Base-by-base conservation (phyloP, 2,797 vertebrate species). In the Sebastiscus albofasciatus region DNA sequence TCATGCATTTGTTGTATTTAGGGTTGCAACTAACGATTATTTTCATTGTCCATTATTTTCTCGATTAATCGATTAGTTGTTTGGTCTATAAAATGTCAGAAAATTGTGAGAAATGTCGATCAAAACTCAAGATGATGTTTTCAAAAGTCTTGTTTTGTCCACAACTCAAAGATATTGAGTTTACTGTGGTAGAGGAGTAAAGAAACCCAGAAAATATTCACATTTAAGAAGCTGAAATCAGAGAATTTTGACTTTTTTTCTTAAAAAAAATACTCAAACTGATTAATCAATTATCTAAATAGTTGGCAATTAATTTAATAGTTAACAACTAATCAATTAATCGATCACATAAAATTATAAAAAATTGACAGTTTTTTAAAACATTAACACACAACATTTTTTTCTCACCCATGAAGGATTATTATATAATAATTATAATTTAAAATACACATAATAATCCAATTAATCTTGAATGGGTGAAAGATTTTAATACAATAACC, bases 171-270 rank as follows among this genome's bases (percentile, higher is more conserved):
- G 31, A 33, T 33, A 33, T 33, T 33, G 4, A 39, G 36, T 39
- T 39, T 0, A 39, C 36, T 14, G 36, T 39, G 12, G 14, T 39
- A 39, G 12, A 39, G 39, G 39, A 42, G 39, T 0, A 42, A 36
- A 42, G 14, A 42, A 42, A 42, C 6, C 31, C 39, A 18, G 42
- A 18, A 46, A 46, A 0, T 16, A 46, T 0, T 46, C 16, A 8
- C 16, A 42, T 46, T 46, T 46, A 46, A 46, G 7, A 46, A 0
- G 39, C 13, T 42, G 39, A 4, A 42, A 42, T 0, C 5, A 42
- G 39, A 42, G 39, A 42, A 3, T 0, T 42, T 6, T 6, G 0
- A 6, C 36, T 39, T 39, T 0, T 39, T 0, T 39, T 0, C 5
- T 11, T 34, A 2, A 39, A 39, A 39, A 4, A 42, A 46, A 7